These are phyloP conservation scores for Penaeus monodon DNA, from an alignment of 2,888 invertebrate genomes.

Conservation along the genomic window DNA sequence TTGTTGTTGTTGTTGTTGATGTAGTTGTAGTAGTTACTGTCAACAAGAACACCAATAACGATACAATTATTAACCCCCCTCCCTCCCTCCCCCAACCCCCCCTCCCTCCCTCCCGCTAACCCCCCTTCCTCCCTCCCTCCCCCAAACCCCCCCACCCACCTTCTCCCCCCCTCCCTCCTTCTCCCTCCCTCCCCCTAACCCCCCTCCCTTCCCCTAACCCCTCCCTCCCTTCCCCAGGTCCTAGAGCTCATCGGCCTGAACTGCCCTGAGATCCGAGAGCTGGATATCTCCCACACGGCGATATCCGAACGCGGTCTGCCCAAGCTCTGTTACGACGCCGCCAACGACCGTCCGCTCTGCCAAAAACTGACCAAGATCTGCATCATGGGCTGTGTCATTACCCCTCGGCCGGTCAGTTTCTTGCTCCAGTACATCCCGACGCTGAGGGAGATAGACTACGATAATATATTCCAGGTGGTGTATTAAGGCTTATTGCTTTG, in stretches of 20 bases:
- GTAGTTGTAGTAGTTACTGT: no score
- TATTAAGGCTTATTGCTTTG: no score
- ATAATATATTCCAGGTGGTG: constrained; percentile 68
- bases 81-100: no score
- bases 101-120: no score
- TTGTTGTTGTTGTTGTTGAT: no score
- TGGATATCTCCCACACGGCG: constrained; percentile 68
- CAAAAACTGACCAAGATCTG: constrained; percentile 67
- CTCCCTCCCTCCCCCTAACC: no score
- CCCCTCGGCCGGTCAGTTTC: constrained; percentile 67
- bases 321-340: constrained; percentile 66
- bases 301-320: constrained; percentile 68
- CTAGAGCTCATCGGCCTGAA: constrained; percentile 67
- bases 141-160: no score
- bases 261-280: constrained; percentile 67
- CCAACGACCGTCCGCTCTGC: constrained; percentile 11
- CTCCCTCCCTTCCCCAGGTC: constrained; percentile 65
- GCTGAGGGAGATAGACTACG: constrained; percentile 68
- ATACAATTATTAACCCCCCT: no score
- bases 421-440: constrained; percentile 67
- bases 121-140: no score
- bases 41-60: no score
- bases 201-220: not conserved
- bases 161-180: fast-evolving
- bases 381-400: constrained; percentile 67